A percentile compares a stretch with the other conserved stretches of the same genome.
phyloP scores from a whole-genome alignment of 2,113 vertebrate genomes.

The Clarias macrocephalus region DNA sequence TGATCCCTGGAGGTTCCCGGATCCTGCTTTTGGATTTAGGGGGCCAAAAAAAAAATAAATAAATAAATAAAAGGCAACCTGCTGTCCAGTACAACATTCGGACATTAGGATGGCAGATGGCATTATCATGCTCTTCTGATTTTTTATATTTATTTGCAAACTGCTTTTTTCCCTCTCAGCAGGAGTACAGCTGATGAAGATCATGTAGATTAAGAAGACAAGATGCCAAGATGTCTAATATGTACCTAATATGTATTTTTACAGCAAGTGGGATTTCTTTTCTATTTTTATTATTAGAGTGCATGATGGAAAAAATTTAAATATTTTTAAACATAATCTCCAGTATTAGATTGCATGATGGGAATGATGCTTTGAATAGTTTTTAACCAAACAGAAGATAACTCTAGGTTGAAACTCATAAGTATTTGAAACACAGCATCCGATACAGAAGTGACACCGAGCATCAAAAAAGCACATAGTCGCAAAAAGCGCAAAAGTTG shows the following conservation, averaged over 20 bases:
- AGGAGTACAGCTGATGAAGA: constrained; percentile 13
- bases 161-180: not conserved
- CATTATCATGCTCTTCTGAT: constrained; percentile 1
- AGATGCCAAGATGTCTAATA: not conserved
- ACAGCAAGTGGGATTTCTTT: not conserved
- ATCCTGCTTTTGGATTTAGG: not conserved
- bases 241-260: no score
- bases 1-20: not conserved
- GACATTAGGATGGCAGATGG: constrained; percentile 17
- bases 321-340: no score
- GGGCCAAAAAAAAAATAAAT: not conserved
- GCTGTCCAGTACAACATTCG: not conserved
- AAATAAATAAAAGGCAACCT: not conserved
- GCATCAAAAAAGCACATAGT: not conserved
- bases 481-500: constrained; percentile 14
- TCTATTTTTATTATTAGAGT: not conserved
- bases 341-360: not conserved
- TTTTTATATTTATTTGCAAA: not conserved
- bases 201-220: not conserved
- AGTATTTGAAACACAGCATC: not conserved
- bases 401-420: not conserved
- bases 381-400: no score
- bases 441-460: not conserved
- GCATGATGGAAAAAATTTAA: not conserved
- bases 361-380: not conserved